These are phyloP conservation scores for Hofmannophila pseudospretella DNA, from an alignment of 2,888 invertebrate species.

Conservation along the genomic window DNA sequence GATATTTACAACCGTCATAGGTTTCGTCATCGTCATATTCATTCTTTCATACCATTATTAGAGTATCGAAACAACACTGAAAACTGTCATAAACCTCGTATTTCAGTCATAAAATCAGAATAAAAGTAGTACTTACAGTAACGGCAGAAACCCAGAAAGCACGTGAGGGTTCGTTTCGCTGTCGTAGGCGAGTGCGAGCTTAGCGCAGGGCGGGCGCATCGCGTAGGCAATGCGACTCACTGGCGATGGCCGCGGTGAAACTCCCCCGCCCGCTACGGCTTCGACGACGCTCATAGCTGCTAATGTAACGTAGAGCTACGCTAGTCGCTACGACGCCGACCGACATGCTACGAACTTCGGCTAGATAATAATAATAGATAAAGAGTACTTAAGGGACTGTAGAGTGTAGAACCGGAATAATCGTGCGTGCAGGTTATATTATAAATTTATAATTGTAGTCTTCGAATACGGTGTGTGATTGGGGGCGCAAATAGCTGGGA, in stretches of 20 bases:
- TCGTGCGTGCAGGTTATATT: no score
- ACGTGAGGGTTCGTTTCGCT: background rate
- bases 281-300: conserved; percentile 8
- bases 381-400: no score
- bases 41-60: no score
- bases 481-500: no score
- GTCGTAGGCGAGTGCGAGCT: conserved; percentile 7
- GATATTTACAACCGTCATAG: no score
- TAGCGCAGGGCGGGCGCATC: conserved; percentile 41
- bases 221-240: conserved; percentile 59
- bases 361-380: no score
- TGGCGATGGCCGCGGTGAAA: conserved; percentile 28
- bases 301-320: background rate
- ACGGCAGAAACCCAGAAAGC: background rate
- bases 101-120: background rate
- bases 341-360: background rate
- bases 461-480: no score
- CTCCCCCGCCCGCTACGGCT: conserved; percentile 8
- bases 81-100: background rate
- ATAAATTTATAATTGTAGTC: no score
- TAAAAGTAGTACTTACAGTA: conserved; percentile 1
- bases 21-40: no score
- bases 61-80: no score
- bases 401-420: no score
- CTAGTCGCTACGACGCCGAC: no score